Conservation (phyloP, 2,113 vertebrate genomes). For the Oreochromis spilurus region DNA sequence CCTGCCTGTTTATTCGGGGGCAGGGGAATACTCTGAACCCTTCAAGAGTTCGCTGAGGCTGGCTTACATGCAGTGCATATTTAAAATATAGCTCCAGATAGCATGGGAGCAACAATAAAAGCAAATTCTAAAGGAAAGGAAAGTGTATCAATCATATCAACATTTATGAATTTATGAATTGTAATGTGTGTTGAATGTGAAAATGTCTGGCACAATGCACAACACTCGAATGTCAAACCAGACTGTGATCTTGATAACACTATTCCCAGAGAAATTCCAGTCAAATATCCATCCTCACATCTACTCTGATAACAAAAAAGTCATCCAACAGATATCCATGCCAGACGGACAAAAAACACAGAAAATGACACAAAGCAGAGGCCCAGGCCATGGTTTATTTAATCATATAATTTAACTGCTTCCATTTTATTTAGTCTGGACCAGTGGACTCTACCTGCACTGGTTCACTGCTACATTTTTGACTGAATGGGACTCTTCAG, state of each 20-base stretch:
- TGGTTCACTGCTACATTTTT: neutral
- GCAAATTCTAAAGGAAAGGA: neutral
- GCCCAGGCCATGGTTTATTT: neutral
- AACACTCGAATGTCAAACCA: neutral
- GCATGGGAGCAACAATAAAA: neutral
- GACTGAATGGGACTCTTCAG: conserved; percentile 40
- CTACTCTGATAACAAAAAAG: neutral
- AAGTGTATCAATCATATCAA: neutral
- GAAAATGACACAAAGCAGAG: neutral
- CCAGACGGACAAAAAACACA: neutral
- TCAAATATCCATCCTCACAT: neutral
- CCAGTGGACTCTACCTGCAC: conserved; percentile 13
- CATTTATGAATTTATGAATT: neutral
- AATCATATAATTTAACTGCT: conserved; percentile 14
- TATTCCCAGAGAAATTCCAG: neutral
- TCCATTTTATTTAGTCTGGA: conserved; percentile 53
- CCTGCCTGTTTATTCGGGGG: conserved; percentile 40
- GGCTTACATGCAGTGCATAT: neutral
- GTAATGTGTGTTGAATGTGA: neutral
- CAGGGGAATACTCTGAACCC: conserved; percentile 19
- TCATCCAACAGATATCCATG: neutral
- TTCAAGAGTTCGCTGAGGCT: conserved; percentile 26
- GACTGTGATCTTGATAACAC: neutral
- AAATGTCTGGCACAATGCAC: neutral
- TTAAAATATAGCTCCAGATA: conserved; percentile 23